These are phyloP conservation scores for Dreissena polymorpha DNA, from an alignment of 1,140 invertebrate species.

Conservation along the genomic window DNA sequence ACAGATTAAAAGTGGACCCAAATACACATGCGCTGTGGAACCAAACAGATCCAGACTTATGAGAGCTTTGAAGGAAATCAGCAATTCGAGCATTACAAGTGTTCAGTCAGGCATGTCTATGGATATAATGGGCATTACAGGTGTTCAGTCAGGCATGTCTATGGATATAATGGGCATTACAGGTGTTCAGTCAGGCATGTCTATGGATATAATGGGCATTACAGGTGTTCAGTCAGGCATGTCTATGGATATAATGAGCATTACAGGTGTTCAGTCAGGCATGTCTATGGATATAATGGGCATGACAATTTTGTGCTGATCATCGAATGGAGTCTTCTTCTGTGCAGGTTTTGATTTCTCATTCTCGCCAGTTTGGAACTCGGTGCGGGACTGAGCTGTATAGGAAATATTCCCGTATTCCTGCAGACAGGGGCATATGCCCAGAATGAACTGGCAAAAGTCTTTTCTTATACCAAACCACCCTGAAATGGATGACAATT, in stretches of 20 bases:
- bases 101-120: no score
- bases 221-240: conserved; percentile 76
- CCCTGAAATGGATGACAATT: conserved; percentile 83
- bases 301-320: conserved; percentile 69
- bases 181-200: no score
- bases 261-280: no score
- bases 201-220: no score
- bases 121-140: no score
- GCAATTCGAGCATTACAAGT: not conserved
- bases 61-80: no score
- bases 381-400: conserved; percentile 80
- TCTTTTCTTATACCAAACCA: conserved; percentile 99
- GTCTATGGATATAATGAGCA: conserved; percentile 77
- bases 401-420: conserved; percentile 99
- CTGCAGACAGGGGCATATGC: conserved; percentile 95
- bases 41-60: no score
- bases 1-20: no score
- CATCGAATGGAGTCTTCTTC: conserved; percentile 65
- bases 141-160: no score
- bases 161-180: no score
- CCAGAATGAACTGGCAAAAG: conserved; percentile 96
- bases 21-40: no score
- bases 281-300: no score
- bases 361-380: conserved; percentile 13
- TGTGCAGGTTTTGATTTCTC: conserved; percentile 49